These are phyloP conservation scores for Lasioglossum calceatum DNA, from an alignment of 2,888 invertebrate species.

Conservation along the genomic window DNA sequence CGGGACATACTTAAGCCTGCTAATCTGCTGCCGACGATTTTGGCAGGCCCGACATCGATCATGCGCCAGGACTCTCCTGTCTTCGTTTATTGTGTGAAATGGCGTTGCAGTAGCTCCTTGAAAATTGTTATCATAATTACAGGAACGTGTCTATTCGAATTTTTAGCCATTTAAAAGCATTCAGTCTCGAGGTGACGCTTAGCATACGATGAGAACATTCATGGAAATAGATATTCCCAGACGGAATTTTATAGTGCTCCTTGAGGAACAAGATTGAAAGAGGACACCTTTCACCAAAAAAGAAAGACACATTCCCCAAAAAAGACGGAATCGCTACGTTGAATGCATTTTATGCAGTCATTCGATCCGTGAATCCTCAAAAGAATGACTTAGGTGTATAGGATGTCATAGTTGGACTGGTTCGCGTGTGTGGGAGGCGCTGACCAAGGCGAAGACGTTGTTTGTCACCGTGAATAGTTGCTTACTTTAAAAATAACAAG, in stretches of 20 bases:
- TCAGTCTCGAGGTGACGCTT: background rate
- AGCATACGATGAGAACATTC: background rate
- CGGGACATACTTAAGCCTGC: constrained; percentile 3
- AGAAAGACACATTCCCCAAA: background rate
- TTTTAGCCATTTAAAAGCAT: background rate
- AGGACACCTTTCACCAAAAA: background rate
- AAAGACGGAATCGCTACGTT: background rate
- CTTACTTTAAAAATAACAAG: too few relatives aligned
- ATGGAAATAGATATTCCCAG: background rate
- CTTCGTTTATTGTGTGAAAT: background rate
- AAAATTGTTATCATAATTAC: too few relatives aligned
- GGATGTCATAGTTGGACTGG: background rate
- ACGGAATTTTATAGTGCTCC: background rate
- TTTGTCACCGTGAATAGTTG: background rate
- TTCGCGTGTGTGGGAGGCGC: background rate
- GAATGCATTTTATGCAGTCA: background rate
- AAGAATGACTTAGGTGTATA: background rate
- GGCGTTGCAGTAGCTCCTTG: too few relatives aligned
- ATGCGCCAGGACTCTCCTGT: background rate
- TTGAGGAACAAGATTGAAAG: background rate
- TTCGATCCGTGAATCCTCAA: background rate
- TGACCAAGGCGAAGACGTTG: background rate
- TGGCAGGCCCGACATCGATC: background rate
- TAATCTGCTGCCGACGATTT: background rate
- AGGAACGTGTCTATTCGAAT: too few relatives aligned